phyloP scores from a whole-genome alignment of 2,888 invertebrate genomes.

The Lasioglossum figueresi region DNA sequence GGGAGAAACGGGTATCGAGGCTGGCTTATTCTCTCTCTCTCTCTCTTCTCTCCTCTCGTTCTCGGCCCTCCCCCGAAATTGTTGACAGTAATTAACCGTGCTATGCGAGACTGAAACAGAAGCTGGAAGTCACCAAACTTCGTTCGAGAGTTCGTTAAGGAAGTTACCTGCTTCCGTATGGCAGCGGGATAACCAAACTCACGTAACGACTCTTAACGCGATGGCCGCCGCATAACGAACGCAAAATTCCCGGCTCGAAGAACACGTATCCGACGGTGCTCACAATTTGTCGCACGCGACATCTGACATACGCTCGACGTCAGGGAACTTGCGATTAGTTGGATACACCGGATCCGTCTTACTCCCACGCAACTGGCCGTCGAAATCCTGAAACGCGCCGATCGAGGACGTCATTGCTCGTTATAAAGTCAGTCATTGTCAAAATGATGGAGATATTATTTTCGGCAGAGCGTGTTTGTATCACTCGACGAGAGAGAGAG shows the following conservation, averaged over 20 bases:
- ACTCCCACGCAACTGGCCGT: not conserved
- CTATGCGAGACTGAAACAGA: constrained; percentile 64
- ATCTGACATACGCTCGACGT: constrained; percentile 65
- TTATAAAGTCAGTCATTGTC: not conserved
- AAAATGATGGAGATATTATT: not conserved
- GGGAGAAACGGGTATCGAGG: not conserved
- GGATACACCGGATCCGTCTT: constrained; percentile 35
- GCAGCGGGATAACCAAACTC: constrained; percentile 69
- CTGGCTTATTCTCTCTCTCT: not conserved
- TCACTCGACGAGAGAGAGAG: not conserved
- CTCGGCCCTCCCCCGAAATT: constrained; percentile 14
- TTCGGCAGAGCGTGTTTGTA: not conserved
- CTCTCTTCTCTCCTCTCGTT: not conserved
- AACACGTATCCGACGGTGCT: constrained; percentile 56
- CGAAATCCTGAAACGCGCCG: not conserved
- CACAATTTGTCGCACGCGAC: constrained; percentile 72
- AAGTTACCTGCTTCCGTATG: constrained; percentile 69
- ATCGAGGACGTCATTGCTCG: not conserved
- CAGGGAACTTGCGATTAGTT: constrained; percentile 38
- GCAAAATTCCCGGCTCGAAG: constrained; percentile 58
- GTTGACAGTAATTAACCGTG: constrained; percentile 54
- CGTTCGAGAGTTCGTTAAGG: constrained; percentile 71
- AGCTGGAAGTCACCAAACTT: constrained; percentile 65
- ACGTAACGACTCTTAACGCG: constrained; percentile 72
- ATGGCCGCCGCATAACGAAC: constrained; percentile 60